These are phyloP conservation scores for Acrossocheilus fasciatus DNA, from an alignment of 2,797 vertebrate species.

Conservation along the genomic window DNA sequence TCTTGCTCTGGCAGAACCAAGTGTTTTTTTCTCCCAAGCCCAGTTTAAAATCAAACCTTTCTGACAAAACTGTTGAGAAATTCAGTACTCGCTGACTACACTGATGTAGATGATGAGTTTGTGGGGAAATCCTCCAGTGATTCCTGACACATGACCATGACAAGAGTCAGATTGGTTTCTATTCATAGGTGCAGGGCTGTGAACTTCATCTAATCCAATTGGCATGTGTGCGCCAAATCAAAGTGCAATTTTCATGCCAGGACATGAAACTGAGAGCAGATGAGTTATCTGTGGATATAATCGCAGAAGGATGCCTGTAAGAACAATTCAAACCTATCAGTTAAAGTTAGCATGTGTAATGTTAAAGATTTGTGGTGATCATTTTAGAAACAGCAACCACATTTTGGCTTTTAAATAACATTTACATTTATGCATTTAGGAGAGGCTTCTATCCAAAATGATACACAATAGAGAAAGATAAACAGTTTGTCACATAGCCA, in stretches of 20 bases:
- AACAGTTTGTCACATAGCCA: neutral
- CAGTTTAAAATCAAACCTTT: neutral
- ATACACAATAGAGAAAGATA: neutral
- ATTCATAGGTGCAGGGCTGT: neutral
- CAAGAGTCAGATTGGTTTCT: neutral
- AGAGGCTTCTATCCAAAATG: neutral
- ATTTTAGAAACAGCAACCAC: neutral
- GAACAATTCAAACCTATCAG: neutral
- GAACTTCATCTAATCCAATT: neutral
- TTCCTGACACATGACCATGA: neutral
- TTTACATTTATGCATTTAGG: neutral
- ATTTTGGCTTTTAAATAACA: neutral
- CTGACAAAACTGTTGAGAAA: neutral
- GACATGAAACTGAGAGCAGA: neutral
- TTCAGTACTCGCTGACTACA: neutral
- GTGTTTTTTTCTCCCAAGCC: neutral
- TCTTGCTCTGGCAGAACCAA: neutral
- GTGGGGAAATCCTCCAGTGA: neutral
- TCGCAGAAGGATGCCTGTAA: neutral
- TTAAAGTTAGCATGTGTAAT: neutral
- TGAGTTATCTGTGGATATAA: neutral
- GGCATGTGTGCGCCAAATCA: too few species aligned
- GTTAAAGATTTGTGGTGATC: neutral
- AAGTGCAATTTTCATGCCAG: neutral
- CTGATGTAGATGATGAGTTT: neutral